Base-by-base conservation (phyloP, 2,797 vertebrate genomes). In the Austrolebias charrua region DNA sequence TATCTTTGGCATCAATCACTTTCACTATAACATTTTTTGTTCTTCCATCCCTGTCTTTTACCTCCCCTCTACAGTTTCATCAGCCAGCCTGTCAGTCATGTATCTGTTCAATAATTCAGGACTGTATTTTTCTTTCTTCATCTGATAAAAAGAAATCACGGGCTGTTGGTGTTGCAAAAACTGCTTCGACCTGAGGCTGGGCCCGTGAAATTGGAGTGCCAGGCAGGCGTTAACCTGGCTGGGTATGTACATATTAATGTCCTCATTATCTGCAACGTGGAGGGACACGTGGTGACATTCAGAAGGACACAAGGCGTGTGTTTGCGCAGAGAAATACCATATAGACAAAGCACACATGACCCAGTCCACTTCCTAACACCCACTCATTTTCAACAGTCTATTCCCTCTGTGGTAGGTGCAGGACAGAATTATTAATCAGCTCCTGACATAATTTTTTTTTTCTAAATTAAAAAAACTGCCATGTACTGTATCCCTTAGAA, bases 231-330 rank as follows among this genome's bases (percentile, higher is more conserved):
- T 88, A 87, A 84, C 85, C 83, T 78, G 81, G 74, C 66, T 74
- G 67, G 75, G 64, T 86, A 84, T 84, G 84, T 86, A 80, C 82
- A 87, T 87, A 89, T 89, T 89, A 89, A 88, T 88, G 85, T 55
- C 57, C 72, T 90, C 73, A 85, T 90, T 90, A 89, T 77, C 71
- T 55, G 46, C 69, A 29, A 66, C 18, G n/a, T 47, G 50, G 55
- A 71, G 74, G 69, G 50, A 50, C 79, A 76, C 61, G 56, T 55
- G 61, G 55, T 76, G 85, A 85, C 82, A 80, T 80, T 78, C 69
- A 77, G 55, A 64, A 80, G 81, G 78, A 73, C 76, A 71, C 69
- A 60, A 63, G 52, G 55, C 58, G 67, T 40, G 45, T 62, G 19
- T 78, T 72, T 77, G 51, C 51, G 42, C 24, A 19, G 51, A 47